Conservation (phyloP, 2,888 invertebrate species). For the Mesochorus sp. region DNA sequence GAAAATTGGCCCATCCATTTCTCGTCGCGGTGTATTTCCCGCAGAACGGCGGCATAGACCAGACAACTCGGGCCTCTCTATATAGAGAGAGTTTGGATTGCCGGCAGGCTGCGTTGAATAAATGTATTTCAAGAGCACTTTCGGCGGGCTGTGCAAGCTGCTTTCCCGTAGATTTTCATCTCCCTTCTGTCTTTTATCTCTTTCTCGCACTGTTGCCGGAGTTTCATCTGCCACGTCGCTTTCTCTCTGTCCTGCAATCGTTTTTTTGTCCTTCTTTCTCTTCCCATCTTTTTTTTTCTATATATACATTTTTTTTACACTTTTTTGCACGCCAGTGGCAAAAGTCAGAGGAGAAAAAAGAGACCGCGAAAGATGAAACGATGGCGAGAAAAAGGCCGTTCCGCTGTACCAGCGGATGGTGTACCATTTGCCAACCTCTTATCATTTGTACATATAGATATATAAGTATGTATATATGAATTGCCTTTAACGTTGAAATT, state of each 20-base stretch:
- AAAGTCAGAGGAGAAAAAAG: constrained; percentile 38
- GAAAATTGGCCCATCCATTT: constrained; percentile 80
- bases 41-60: constrained; percentile 63
- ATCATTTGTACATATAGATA: constrained; percentile 12
- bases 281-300: constrained; percentile 35
- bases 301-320: constrained; percentile 13
- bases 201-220: constrained; percentile 19
- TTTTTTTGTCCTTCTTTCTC: constrained; percentile 20
- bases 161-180: constrained; percentile 58
- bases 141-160: constrained; percentile 54
- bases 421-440: constrained; percentile 8
- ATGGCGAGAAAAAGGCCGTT: constrained; percentile 28
- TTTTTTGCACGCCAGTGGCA: constrained; percentile 38
- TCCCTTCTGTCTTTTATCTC: constrained; percentile 36
- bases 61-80: constrained; percentile 44
- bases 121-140: constrained; percentile 72
- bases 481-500: background rate
- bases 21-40: constrained; percentile 71
- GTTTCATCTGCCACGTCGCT: constrained; percentile 24
- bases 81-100: constrained; percentile 69
- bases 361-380: constrained; percentile 50
- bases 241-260: constrained; percentile 34
- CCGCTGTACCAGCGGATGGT: background rate
- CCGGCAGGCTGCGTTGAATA: constrained; percentile 73
- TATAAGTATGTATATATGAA: too few relatives aligned